A percentile compares a stretch with the other conserved stretches of the same genome.
Conservation (phyloP, 2,113 vertebrate species). For the Zapornia atra region DNA sequence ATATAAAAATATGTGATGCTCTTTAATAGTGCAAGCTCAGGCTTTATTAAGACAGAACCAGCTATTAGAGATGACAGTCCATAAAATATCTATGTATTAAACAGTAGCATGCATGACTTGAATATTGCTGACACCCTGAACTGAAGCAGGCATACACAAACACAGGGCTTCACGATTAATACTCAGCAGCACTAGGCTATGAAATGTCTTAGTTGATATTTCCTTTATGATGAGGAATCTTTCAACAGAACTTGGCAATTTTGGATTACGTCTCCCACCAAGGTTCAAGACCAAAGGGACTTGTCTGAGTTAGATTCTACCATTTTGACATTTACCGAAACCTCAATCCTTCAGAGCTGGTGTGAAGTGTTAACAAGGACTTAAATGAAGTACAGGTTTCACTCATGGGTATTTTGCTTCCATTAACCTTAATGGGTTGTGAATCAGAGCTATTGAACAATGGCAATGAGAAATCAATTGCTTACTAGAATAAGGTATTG, state of each 20-base stretch:
- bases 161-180: neutral
- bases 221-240: neutral
- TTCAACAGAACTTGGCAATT: neutral
- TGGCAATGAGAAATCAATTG: slow-evolving; percentile 24
- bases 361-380: neutral
- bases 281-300: neutral
- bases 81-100: neutral
- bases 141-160: neutral
- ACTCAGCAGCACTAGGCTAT: neutral
- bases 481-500: neutral
- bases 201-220: neutral
- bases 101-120: neutral
- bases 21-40: neutral
- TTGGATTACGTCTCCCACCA: accelerated
- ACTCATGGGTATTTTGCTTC: neutral
- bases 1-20: neutral
- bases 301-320: neutral
- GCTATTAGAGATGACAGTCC: neutral
- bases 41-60: neutral
- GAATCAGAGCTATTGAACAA: slow-evolving; percentile 25
- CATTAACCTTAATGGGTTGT: neutral
- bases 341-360: neutral
- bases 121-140: neutral
- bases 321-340: neutral
- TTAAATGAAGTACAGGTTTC: slow-evolving; percentile 5